A percentile compares a stretch with the other conserved stretches of the same genome.
These are phyloP conservation scores for Monopis laevigella DNA, from an alignment of 2,888 invertebrate species.

Conservation along the genomic window DNA sequence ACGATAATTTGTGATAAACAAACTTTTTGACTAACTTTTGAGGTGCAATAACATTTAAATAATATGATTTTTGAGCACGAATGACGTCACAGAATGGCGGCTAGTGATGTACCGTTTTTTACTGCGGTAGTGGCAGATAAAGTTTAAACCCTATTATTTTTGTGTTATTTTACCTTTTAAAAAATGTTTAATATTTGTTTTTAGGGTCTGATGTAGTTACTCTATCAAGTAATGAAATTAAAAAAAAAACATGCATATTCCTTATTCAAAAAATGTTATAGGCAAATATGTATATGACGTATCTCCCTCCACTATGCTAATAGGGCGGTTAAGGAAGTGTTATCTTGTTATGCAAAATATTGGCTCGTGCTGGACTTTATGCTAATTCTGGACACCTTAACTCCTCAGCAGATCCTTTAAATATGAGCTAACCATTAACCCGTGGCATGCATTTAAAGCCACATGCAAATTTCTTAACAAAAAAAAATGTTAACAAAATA, in stretches of 20 bases:
- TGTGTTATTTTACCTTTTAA: too few relatives aligned
- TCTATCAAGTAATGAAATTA: too few relatives aligned
- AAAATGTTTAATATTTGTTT: too few relatives aligned
- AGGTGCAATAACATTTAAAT: too few relatives aligned
- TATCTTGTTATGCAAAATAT: slow-evolving; percentile 63
- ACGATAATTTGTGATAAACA: too few relatives aligned
- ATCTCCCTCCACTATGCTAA: slow-evolving; percentile 29
- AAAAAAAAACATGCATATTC: neutral
- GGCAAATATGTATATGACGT: slow-evolving; percentile 17
- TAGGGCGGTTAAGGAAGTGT: slow-evolving; percentile 43
- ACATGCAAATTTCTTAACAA: slow-evolving; percentile 10
- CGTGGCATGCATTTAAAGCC: slow-evolving; percentile 7
- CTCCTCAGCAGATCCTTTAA: slow-evolving; percentile 6
- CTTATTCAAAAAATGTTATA: slow-evolving; percentile 17
- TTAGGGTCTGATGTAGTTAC: too few relatives aligned
- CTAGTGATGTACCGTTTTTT: too few relatives aligned
- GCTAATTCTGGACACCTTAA: slow-evolving; percentile 34
- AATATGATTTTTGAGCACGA: too few relatives aligned
- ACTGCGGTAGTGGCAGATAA: too few relatives aligned
- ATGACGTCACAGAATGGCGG: too few relatives aligned
- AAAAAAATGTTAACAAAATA: slow-evolving; percentile 21
- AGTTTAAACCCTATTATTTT: too few relatives aligned
- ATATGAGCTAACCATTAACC: slow-evolving; percentile 7
- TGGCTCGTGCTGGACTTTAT: slow-evolving; percentile 62
- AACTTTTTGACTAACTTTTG: too few relatives aligned